These are phyloP conservation scores for Candidula unifasciata DNA, from an alignment of 2,888 invertebrate species.

Conservation along the genomic window DNA sequence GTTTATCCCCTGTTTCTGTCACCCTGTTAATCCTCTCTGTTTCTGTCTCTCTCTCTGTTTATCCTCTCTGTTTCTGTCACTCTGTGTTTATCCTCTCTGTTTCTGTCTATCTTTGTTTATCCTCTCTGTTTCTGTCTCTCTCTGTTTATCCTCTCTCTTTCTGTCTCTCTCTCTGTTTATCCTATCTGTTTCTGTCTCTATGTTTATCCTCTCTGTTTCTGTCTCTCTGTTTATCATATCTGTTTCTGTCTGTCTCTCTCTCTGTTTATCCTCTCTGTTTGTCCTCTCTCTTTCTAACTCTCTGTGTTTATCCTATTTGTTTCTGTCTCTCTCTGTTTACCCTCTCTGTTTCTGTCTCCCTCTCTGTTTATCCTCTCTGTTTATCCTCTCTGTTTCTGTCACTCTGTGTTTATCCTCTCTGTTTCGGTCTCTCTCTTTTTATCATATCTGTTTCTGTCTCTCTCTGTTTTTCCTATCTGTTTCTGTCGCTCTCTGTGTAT, in stretches of 20 bases:
- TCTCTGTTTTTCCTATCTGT: not conserved
- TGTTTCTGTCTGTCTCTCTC: not conserved
- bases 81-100: too few species aligned
- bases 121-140: not conserved
- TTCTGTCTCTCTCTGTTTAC: too few species aligned
- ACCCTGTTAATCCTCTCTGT: not conserved
- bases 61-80: not conserved
- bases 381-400: not conserved
- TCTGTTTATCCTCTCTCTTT: not conserved
- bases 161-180: too few species aligned
- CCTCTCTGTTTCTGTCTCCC: not conserved
- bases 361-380: not conserved
- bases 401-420: too few species aligned
- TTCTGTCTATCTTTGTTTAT: too few species aligned
- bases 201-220: too few species aligned
- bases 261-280: not conserved
- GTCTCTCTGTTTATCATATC: too few species aligned
- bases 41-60: too few species aligned
- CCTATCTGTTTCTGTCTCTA: too few species aligned
- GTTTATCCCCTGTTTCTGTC: not conserved
- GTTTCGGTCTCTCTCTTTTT: too few species aligned
- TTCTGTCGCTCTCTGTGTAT: conserved; percentile 13
- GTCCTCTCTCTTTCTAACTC: not conserved
- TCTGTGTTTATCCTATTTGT: too few species aligned
- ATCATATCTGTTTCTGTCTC: not conserved